Conservation (phyloP, 2,797 vertebrate genomes). For the Podarcis siculus region DNA sequence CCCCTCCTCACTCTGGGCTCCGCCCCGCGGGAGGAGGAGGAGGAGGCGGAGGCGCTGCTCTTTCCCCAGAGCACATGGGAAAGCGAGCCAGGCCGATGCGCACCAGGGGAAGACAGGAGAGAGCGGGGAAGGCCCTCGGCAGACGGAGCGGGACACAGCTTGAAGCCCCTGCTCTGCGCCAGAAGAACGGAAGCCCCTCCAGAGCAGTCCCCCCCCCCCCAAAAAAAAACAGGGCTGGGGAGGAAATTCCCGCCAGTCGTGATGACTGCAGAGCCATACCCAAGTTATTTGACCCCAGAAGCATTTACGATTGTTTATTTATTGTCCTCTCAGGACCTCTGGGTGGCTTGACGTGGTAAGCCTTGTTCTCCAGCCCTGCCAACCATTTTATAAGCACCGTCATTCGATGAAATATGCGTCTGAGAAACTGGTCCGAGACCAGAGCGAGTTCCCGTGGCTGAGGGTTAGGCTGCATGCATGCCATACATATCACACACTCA, state of each 20-base stretch:
- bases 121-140: not conserved
- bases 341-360: not conserved
- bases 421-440: not conserved
- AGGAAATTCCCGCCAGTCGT: not conserved
- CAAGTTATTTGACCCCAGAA: not conserved
- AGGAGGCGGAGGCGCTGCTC: conserved; percentile 16
- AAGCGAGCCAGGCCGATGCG: not conserved
- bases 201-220: not conserved
- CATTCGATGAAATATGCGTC: not conserved
- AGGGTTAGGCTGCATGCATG: too few species aligned
- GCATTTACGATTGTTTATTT: not conserved
- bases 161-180: not conserved
- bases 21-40: not conserved
- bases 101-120: not conserved
- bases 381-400: too few species aligned
- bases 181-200: not conserved
- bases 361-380: not conserved
- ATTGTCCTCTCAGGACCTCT: not conserved
- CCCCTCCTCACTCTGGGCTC: not conserved
- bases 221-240: too few species aligned
- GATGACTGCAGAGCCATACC: not conserved
- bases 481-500: too few species aligned
- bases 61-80: conserved; percentile 4
- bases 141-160: too few species aligned
- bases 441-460: too few species aligned